Percentiles rank a stretch among this genome's conserved stretches.
Conservation (phyloP, 2,888 invertebrate genomes). For the Trypoxylon attenuatum region DNA sequence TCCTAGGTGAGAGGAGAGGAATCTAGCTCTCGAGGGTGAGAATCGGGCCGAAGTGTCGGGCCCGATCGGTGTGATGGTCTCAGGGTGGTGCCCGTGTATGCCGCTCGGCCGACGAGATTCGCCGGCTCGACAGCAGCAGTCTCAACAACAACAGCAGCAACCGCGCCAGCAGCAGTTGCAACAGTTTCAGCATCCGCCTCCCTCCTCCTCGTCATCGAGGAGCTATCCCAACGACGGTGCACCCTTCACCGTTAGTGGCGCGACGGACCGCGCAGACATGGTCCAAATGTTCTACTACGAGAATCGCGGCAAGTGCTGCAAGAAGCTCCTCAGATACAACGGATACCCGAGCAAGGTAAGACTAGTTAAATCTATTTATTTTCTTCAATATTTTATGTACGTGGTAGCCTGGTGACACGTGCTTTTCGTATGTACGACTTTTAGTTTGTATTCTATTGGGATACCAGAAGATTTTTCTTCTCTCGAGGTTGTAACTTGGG, state of each 20-base stretch:
- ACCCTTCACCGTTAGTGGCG: conserved; percentile 71
- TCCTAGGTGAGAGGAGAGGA: conserved; percentile 26
- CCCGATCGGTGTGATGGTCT: conserved; percentile 70
- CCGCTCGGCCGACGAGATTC: conserved; percentile 75
- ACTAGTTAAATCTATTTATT: no score
- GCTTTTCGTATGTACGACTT: no score
- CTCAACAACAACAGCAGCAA: conserved; percentile 44
- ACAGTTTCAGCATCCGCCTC: conserved; percentile 31
- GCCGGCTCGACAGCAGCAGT: conserved; percentile 69
- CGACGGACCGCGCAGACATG: conserved; percentile 74
- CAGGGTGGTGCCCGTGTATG: conserved; percentile 75
- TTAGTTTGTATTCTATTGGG: background rate
- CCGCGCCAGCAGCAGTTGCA: conserved; percentile 13
- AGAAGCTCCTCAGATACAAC: conserved; percentile 87
- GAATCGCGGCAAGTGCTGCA: conserved; percentile 88
- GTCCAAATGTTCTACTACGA: conserved; percentile 84
- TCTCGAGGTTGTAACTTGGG: no score
- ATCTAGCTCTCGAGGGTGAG: conserved; percentile 48
- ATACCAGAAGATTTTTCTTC: background rate
- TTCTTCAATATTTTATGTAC: no score
- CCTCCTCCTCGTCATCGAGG: conserved; percentile 46
- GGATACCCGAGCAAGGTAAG: conserved; percentile 88
- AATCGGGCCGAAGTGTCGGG: conserved; percentile 55
- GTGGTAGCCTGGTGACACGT: no score
- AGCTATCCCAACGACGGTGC: conserved; percentile 57